phyloP scores from a whole-genome alignment of 2,888 invertebrate genomes.

The Mythimna loreyi region DNA sequence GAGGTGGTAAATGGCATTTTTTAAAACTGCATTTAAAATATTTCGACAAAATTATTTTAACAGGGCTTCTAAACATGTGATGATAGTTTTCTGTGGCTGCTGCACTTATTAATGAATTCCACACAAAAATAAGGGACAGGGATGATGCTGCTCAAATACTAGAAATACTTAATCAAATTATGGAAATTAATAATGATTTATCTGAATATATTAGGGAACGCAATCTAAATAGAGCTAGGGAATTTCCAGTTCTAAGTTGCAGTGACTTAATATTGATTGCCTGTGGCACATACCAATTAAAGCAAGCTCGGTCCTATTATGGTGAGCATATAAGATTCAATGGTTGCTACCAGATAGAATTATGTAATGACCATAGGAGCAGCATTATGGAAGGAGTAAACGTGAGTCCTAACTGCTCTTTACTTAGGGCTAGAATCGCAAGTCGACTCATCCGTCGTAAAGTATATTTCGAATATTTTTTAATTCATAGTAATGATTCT shows the following conservation, averaged over 20 bases:
- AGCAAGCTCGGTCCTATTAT: conserved; percentile 21
- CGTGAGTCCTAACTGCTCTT: conserved; percentile 3
- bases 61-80: neutral
- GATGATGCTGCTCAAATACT: conserved; percentile 10
- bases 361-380: neutral
- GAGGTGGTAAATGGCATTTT: conserved; percentile 5
- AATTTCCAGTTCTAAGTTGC: too few relatives aligned
- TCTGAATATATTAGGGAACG: conserved; percentile 1
- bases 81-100: conserved; percentile 8
- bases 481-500: too few relatives aligned
- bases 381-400: neutral
- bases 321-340: conserved; percentile 24
- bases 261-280: too few relatives aligned
- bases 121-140: conserved; percentile 2
- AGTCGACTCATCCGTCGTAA: conserved; percentile 22
- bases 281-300: too few relatives aligned
- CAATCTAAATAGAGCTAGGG: conserved; percentile 20
- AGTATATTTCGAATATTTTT: too few relatives aligned
- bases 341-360: neutral
- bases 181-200: conserved; percentile 10
- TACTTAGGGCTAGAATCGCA: conserved; percentile 10
- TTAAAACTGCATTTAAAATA: conserved; percentile 8
- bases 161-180: conserved; percentile 5
- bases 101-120: conserved; percentile 17
- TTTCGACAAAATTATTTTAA: conserved; percentile 7